phyloP scores from a whole-genome alignment of 2,888 invertebrate species.

The Cheilosia vulpina region DNA sequence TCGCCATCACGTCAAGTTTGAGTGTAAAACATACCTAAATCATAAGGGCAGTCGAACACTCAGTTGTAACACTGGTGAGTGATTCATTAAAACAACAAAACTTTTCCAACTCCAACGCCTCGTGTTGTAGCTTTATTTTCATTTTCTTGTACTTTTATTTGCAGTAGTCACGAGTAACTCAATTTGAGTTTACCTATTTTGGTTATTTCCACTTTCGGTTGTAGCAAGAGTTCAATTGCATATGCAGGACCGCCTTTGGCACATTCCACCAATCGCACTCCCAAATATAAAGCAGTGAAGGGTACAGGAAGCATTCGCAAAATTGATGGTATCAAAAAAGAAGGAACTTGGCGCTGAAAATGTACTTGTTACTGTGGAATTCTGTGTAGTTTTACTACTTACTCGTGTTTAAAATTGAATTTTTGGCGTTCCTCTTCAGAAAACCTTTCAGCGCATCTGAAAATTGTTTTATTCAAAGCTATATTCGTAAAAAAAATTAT shows the following conservation, averaged over 20 bases:
- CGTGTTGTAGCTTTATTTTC: no score
- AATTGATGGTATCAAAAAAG: conserved; percentile 34
- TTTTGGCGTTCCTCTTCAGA: conserved; percentile 35
- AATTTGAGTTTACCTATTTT: no score
- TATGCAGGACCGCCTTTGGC: conserved; percentile 2
- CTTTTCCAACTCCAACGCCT: no score
- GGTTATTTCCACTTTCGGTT: neutral
- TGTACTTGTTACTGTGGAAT: neutral
- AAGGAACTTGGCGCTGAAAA: conserved; percentile 56
- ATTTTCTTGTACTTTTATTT: no score
- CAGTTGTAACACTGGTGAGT: no score
- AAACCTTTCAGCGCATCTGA: conserved; percentile 40
- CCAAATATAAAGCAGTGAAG: conserved; percentile 57
- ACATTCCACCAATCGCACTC: conserved; percentile 55
- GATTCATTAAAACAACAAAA: no score
- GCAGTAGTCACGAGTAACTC: no score
- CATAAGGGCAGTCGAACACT: no score
- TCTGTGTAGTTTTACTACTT: neutral
- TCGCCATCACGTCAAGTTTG: no score
- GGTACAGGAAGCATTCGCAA: conserved; percentile 57
- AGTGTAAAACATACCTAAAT: no score
- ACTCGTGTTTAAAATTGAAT: conserved; percentile 37
- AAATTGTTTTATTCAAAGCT: neutral
- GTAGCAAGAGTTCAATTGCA: conserved; percentile 30
- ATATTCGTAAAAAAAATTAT: neutral